A percentile compares a stretch with the other conserved stretches of the same genome.
phyloP scores from a whole-genome alignment of 1,140 invertebrate genomes.

The Harpegnathos saltator region DNA sequence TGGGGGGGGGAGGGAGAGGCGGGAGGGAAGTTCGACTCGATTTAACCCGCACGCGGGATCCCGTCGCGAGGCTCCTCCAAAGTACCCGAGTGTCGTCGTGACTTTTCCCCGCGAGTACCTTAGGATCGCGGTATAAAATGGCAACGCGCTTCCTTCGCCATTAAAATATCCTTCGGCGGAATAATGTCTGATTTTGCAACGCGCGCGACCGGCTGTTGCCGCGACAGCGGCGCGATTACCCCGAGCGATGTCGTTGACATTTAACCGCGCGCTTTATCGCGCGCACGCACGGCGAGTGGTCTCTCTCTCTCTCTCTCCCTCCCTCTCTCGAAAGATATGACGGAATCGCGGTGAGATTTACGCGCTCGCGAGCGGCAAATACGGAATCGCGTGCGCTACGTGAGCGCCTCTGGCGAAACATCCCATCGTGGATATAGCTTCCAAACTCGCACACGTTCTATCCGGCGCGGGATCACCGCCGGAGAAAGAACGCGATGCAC shows the following conservation, averaged over 20 bases:
- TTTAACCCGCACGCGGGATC: neutral
- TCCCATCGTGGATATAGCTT: conserved; percentile 57
- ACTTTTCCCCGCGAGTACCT: neutral
- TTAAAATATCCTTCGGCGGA: too few species aligned
- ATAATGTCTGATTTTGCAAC: neutral
- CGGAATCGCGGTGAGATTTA: conserved; percentile 45
- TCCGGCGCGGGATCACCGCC: conserved; percentile 61
- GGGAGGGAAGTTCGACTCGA: conserved; percentile 22
- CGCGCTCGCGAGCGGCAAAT: conserved; percentile 48
- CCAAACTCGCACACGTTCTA: conserved; percentile 64
- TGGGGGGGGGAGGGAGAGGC: too few species aligned
- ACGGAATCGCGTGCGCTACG: conserved; percentile 53
- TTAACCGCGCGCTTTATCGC: neutral
- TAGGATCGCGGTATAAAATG: too few species aligned
- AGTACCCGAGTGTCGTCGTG: too few species aligned
- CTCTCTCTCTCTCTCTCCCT: too few species aligned
- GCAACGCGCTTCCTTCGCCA: too few species aligned
- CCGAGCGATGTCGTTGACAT: too few species aligned
- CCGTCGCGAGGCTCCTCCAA: neutral
- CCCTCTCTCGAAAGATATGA: conserved; percentile 16
- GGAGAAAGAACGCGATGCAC: conserved; percentile 59
- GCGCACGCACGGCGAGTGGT: neutral
- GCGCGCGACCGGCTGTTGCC: too few species aligned
- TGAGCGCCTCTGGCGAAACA: conserved; percentile 59
- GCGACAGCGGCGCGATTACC: too few species aligned